Base-by-base conservation (phyloP, 2,888 invertebrate genomes). In the Brachypalpus laphriformis region DNA sequence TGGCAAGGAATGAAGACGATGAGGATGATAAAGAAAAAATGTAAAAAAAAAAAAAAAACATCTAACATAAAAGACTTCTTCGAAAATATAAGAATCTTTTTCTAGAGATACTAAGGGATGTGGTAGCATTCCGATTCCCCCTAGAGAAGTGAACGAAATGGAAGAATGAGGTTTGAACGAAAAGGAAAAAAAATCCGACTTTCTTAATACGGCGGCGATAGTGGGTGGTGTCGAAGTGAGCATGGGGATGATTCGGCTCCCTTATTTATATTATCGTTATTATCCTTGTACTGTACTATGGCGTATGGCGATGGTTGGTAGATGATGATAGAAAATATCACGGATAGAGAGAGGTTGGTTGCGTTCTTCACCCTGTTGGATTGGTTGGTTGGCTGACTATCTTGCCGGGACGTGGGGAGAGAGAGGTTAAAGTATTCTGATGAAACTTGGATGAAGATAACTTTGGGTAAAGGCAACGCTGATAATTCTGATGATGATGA, bases 181-280 rank as follows among this genome's bases (percentile, higher is more conserved):
- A 61, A 31, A 40, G 42, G 54, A 66, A 71, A 76, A 65, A 76
- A 80, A 42, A 42, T 47, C 28, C 66, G 57, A 61, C 74, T 82
- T 82, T 82, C 61, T 75, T 56, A 75, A 75, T 70, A 54, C 66
- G 65, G 3, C 18, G 57, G 61, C 22, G 14, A 42, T 51, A 14
- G 56, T 47, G 70, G 86, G 70, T 76, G 85, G 81, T 75, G 72
- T 80, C 74, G 83, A 87, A 80, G 75, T 66, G 47, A 72, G 61
- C 68, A 34, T 72, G 72, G 59, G 54, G 63, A 51, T 83, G 75
- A 61, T 68, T 86, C 65, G 65, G 54, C 66, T 89, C 88, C 89
- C 89, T 88, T 89, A 89, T 90, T 90, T 90, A 89, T 90, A 90
- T 90, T 88, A 89, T 88, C 88, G 88, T 90, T 89, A 90, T 91